Conservation (phyloP, 2,113 vertebrate species). For the Mustela lutreola region DNA sequence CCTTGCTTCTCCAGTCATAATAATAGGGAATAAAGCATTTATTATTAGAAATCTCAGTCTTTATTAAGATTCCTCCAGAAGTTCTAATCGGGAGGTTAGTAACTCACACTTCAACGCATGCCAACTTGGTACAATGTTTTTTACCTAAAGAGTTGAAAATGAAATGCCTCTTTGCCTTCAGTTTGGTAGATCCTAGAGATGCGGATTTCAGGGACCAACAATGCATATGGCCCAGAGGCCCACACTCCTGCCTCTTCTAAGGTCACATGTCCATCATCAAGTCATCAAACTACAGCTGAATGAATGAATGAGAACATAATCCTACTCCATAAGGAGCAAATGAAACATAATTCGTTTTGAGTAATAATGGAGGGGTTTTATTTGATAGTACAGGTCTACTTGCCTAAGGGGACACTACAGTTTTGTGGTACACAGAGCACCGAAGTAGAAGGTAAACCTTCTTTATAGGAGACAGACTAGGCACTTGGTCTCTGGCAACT, state of each 20-base stretch:
- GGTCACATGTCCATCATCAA: background rate
- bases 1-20: background rate
- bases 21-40: background rate
- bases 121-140: background rate
- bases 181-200: background rate
- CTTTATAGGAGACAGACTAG: background rate
- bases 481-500: background rate
- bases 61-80: background rate
- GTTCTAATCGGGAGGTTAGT: background rate
- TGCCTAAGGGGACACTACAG: background rate
- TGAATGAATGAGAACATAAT: conserved; percentile 2
- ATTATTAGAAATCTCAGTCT: background rate
- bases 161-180: conserved; percentile 16
- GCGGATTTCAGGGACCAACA: background rate
- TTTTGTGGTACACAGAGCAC: background rate
- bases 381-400: background rate
- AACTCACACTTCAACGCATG: background rate
- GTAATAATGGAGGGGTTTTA: conserved; percentile 45
- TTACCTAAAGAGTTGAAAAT: background rate
- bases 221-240: background rate
- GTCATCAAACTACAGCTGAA: conserved; percentile 26
- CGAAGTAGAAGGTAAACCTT: background rate
- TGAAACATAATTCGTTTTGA: background rate
- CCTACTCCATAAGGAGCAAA: background rate
- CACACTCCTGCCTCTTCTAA: background rate